Evolutionary conservation across 1,140 invertebrate genomes (phyloP).

Genomic region (Drosophila pseudoobscura): DNA sequence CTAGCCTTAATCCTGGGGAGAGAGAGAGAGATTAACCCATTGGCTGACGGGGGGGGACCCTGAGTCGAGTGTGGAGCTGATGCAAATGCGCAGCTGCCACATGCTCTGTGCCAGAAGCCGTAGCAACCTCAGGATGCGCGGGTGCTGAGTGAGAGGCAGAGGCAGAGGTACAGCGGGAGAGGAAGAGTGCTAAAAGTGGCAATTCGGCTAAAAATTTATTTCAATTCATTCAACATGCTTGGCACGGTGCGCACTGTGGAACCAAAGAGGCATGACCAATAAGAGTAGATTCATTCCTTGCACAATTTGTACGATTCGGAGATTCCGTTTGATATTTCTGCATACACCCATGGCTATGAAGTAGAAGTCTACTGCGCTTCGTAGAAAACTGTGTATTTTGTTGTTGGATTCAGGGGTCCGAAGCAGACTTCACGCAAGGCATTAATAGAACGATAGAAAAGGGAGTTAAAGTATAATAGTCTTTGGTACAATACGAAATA

Average conservation of each 20-base stretch:
- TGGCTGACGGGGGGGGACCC: neutral
- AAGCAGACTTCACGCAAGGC: too few relatives aligned
- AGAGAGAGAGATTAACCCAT: slow-evolving; percentile 3
- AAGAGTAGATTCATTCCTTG: too few relatives aligned
- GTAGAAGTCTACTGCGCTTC: too few relatives aligned
- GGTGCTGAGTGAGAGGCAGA: slow-evolving; percentile 12
- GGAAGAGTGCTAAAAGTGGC: slow-evolving; percentile 48
- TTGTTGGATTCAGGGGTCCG: too few relatives aligned
- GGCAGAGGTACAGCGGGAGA: slow-evolving; percentile 15
- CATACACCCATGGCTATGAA: too few relatives aligned
- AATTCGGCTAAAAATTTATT: slow-evolving; percentile 72
- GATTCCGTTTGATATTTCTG: too few relatives aligned
- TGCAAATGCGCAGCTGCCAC: slow-evolving; percentile 75
- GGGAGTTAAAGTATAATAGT: too few relatives aligned
- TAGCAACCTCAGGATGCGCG: slow-evolving; percentile 31
- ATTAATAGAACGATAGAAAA: too few relatives aligned
- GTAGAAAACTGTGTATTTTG: too few relatives aligned
- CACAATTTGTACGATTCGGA: too few relatives aligned
- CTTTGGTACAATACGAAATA: too few relatives aligned
- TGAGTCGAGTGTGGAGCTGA: slow-evolving; percentile 20
- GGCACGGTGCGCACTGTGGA: slow-evolving; percentile 34
- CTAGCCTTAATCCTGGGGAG: slow-evolving; percentile 42
- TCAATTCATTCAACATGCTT: slow-evolving; percentile 59
- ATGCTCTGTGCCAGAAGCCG: slow-evolving; percentile 29
- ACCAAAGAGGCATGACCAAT: too few relatives aligned